Evolutionary conservation across 2,113 vertebrate genomes (phyloP), one percentile per base, ranked within the genome.

Genomic region (Cheilinus undulatus): DNA sequence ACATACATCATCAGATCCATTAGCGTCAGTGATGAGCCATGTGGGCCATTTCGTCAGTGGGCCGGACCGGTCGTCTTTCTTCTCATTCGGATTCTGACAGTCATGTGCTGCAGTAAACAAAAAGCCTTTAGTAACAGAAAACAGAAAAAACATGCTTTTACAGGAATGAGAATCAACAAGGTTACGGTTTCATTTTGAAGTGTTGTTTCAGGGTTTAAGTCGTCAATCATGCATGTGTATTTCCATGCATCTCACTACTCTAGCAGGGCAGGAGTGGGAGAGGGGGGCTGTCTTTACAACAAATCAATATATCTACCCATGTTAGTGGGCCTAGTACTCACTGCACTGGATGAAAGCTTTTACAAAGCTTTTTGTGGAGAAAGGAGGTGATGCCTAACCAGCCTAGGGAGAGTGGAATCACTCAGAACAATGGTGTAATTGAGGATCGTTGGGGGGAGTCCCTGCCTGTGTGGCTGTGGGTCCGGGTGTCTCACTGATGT

Each of bases 301-400:
- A 92, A 91, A 96, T 96, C 96, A 87, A 94, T 95, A 90, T 53
- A 45, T 90, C 80, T 92, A 76, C 58, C 30, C 80, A 43, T 90
- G 58, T 69, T 91, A 90, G 85, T 88, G 76, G 4, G 24, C 78
- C 80, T 63, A 28, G 78, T 68, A 80, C 91, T 91, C 86, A 67
- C 93, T 89, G 59, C 59, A 32, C 83, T 92, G 87, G 81, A 26
- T 27, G 75, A 53, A 82, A 92, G 93, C 91, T 93, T 94, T 95
- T 92, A 89, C 89, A 87, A 83, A 84, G 81, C 88, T 82, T 88
- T 61, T 75, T 88, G 83, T 73, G 79, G 85, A 82, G 66, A 83
- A 61, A 73, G 72, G 71, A 86, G 90, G 73, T 88, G 82, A 79
- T 88, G 86, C 73, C 76, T 83, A 78, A 78, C 83, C 85, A 82